A percentile compares a stretch with the other conserved stretches of the same genome.
phyloP scores from a whole-genome alignment of 2,113 vertebrate genomes.

The Tyto alba region DNA sequence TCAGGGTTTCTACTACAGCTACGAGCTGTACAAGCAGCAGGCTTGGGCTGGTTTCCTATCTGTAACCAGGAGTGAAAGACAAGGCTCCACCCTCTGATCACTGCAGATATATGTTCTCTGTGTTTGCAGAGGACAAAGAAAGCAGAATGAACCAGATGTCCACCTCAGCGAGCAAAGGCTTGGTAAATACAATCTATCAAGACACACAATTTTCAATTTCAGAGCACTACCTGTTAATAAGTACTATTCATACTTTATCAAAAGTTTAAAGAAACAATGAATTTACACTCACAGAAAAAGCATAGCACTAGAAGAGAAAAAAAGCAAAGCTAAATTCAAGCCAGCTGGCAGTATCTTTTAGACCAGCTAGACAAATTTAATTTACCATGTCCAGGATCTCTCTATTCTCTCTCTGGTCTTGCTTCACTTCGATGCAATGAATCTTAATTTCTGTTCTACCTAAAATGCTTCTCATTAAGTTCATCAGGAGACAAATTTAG shows the following conservation, averaged over 20 bases:
- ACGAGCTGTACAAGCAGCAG: background rate
- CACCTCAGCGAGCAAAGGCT: background rate
- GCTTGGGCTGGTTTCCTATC: background rate
- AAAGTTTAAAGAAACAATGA: background rate
- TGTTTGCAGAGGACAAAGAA: background rate
- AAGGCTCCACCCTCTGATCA: background rate
- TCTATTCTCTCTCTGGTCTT: background rate
- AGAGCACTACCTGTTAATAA: background rate
- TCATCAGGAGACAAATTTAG: background rate
- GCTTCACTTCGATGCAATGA: background rate
- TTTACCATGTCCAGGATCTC: background rate
- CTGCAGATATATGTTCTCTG: background rate
- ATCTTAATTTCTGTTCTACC: constrained; percentile 13
- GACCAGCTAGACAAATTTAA: constrained; percentile 14
- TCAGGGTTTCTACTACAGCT: background rate
- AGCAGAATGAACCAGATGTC: background rate
- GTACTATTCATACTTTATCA: background rate
- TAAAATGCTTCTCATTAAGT: background rate
- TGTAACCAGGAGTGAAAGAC: background rate
- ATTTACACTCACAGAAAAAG: background rate
- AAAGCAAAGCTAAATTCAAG: background rate
- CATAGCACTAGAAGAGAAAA: background rate
- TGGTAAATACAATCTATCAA: background rate
- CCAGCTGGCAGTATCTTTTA: background rate
- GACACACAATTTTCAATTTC: background rate